These are phyloP conservation scores for Sebastes dallii DNA, from an alignment of 2,797 vertebrate genomes.

Conservation along the genomic window DNA sequence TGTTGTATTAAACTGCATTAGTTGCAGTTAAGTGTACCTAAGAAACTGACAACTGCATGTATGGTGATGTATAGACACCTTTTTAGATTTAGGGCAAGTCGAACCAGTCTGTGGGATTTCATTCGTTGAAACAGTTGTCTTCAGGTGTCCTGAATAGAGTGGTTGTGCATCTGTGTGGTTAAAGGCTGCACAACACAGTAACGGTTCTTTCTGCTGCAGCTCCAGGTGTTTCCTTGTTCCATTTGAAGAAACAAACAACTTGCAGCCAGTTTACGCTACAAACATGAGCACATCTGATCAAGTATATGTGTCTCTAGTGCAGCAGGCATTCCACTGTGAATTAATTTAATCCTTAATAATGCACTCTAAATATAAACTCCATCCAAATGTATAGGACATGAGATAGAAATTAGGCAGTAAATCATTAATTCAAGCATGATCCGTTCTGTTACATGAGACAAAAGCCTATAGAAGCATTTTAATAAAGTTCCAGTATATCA, in stretches of 20 bases:
- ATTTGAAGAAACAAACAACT: background rate
- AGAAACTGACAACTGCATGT: no score
- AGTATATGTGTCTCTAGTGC: background rate
- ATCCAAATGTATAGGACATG: background rate
- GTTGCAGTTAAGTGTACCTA: background rate
- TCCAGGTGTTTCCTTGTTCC: constrained; percentile 66
- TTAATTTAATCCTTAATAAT: background rate
- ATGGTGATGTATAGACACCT: no score
- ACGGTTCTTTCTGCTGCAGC: constrained; percentile 20
- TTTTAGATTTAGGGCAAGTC: background rate
- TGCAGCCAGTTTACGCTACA: background rate
- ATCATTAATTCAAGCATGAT: background rate
- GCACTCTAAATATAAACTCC: background rate
- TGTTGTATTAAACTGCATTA: background rate
- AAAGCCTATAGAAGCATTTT: background rate
- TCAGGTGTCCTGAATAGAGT: background rate
- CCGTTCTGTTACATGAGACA: rapidly evolving
- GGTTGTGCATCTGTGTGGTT: background rate
- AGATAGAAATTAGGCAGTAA: background rate
- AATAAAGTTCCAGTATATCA: background rate
- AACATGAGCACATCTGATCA: background rate
- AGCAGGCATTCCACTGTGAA: background rate
- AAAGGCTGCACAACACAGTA: constrained; percentile 12
- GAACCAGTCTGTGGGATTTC: no score
- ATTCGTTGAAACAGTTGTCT: background rate